These are phyloP conservation scores for Synodontis membranacea DNA, from an alignment of 2,113 vertebrate species.

Conservation along the genomic window DNA sequence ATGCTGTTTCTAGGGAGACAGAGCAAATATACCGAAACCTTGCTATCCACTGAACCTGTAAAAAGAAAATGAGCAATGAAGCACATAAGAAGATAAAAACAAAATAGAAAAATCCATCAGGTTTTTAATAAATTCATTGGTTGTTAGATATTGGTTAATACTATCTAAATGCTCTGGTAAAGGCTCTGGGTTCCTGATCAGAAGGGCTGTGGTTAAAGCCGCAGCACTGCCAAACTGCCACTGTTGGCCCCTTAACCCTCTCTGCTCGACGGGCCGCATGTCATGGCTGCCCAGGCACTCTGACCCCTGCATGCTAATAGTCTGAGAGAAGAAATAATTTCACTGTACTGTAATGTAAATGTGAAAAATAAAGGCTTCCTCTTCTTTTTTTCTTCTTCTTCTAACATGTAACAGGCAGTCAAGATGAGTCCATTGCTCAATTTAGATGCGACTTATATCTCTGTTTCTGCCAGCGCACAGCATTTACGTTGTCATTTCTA, in stretches of 20 bases:
- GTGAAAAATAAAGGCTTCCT: not conserved
- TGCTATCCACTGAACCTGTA: not conserved
- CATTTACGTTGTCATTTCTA: slow-evolving; percentile 38
- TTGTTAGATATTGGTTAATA: not conserved
- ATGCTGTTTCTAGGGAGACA: slow-evolving; percentile 33
- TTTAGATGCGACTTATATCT: slow-evolving; percentile 23
- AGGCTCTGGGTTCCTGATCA: not conserved
- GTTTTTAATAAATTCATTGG: not conserved
- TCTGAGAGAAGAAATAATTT: not conserved
- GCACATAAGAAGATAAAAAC: not conserved
- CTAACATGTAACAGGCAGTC: not conserved
- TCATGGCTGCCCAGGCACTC: not conserved
- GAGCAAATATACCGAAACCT: not conserved
- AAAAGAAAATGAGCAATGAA: slow-evolving; percentile 16
- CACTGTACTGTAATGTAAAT: not conserved
- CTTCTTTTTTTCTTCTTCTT: not conserved
- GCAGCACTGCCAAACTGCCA: not conserved
- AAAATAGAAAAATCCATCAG: not conserved
- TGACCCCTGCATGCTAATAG: not conserved
- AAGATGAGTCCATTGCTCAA: not conserved
- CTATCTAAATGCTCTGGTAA: not conserved
- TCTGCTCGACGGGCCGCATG: not conserved
- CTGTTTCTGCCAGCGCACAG: slow-evolving; percentile 4
- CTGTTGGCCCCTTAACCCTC: not conserved
- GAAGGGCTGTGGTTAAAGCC: not conserved